phyloP scores from a whole-genome alignment of 2,888 invertebrate genomes.

The Zele albiditarsus region DNA sequence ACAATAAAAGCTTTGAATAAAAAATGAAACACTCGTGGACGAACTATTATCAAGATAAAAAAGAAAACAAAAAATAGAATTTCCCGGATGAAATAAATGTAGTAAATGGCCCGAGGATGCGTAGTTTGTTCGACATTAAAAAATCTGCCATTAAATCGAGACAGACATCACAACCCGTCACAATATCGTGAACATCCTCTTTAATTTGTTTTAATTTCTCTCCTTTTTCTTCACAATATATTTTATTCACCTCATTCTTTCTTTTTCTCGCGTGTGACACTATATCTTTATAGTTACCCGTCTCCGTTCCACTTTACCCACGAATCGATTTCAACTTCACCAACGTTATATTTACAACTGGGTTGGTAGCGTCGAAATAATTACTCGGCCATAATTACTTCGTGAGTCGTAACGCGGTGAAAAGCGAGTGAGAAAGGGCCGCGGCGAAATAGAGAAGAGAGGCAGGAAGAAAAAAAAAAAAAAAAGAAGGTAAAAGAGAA shows the following conservation, averaged over 20 bases:
- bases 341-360: conserved; percentile 31
- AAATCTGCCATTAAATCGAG: no score
- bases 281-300: conserved; percentile 1
- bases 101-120: no score
- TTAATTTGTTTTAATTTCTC: background rate
- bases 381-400: conserved; percentile 51
- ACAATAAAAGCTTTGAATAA: no score
- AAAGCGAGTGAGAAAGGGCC: conserved; percentile 30
- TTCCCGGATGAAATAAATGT: no score
- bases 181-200: background rate
- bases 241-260: background rate
- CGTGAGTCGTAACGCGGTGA: conserved; percentile 43
- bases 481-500: conserved; percentile 1
- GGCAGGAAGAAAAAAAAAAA: conserved; percentile 28
- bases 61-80: no score
- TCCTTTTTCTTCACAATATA: background rate
- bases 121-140: no score
- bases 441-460: background rate
- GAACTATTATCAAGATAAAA: no score
- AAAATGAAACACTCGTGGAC: no score
- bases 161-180: no score
- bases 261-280: background rate
- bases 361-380: conserved; percentile 43
- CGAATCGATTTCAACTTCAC: conserved; percentile 45
- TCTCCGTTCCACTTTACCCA: conserved; percentile 26